These are phyloP conservation scores for Drosophila grimshawi DNA, from an alignment of 1,140 invertebrate species.

Conservation along the genomic window DNA sequence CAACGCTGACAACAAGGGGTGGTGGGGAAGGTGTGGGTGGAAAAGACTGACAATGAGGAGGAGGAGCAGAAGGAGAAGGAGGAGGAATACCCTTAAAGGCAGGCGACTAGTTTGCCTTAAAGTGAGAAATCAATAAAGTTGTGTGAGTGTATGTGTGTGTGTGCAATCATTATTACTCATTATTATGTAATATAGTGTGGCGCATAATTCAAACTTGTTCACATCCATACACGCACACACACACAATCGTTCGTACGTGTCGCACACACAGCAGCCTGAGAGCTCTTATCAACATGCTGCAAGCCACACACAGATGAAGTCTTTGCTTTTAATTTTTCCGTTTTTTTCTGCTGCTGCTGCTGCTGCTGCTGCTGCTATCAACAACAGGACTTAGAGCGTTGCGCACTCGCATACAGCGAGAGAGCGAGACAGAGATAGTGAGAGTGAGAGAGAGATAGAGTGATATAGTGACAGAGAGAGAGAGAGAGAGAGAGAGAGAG, in stretches of 20 bases:
- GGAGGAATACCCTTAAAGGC: no score
- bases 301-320: slow-evolving; percentile 73
- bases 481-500: no score
- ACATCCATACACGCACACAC: slow-evolving; percentile 12
- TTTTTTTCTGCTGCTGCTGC: slow-evolving; percentile 16
- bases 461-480: no score
- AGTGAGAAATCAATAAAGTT: slow-evolving; percentile 32
- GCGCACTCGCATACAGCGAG: background rate
- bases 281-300: slow-evolving; percentile 74
- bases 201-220: slow-evolving; percentile 64
- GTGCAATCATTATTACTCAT: slow-evolving; percentile 72
- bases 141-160: slow-evolving; percentile 12
- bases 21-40: no score
- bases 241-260: slow-evolving; percentile 4
- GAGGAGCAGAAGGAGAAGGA: no score
- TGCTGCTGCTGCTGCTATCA: slow-evolving; percentile 28
- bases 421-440: no score
- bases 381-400: slow-evolving; percentile 26
- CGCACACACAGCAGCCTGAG: slow-evolving; percentile 33
- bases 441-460: no score
- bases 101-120: slow-evolving; percentile 30
- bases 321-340: slow-evolving; percentile 73
- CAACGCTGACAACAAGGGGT: background rate
- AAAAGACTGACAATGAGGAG: no score
- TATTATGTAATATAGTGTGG: slow-evolving; percentile 72